Base-by-base conservation (phyloP, 2,113 vertebrate species). In the Amia ocellicauda region DNA sequence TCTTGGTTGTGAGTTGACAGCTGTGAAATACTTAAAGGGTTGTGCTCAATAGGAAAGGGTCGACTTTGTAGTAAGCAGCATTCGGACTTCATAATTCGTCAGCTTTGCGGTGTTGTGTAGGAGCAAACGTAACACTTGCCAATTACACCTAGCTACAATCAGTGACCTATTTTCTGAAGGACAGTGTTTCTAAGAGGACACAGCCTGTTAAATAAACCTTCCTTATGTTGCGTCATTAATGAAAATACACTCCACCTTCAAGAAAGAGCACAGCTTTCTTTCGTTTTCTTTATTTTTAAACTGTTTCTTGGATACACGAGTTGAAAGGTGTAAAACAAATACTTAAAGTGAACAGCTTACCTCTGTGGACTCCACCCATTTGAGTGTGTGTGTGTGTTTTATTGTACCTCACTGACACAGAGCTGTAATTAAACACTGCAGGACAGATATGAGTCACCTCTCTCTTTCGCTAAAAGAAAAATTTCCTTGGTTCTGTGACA, bases 391-490 rank as follows among this genome's bases (percentile, higher is more conserved):
- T 20, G 55, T 20, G n/a, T 51, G 49, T 24, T 40, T 19, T 41
- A 64, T 47, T 22, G 19, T 58, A 29, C 63, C 53, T 36, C n/a
- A 5, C 20, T 28, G 40, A 52, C 43, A 26, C 36, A 56, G n/a
- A 40, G 36, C 52, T 26, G 51, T 54, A 41, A 42, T 63, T 54
- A 63, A 63, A 64, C 52, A 27, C 24, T 24, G 24, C 14, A 11
- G 3, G 28, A 13, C 7, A 43, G 54, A 50, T 26, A 27, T 31
- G 62, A 62, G 20, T 51, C 45, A 40, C 36, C n/a, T 40, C 22
- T 5, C 23, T 11, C 55, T 27, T 56, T 26, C 43, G 16, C 13
- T 13, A 7, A 16, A 11, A 43, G 28, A 45, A 51, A 66, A 59
- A 59, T 9, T 16, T 22, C 11, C 47, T 17, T n/a, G 4, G 17